Evolutionary conservation across 1,140 invertebrate species (phyloP).

Genomic region (Onthophagus taurus): DNA sequence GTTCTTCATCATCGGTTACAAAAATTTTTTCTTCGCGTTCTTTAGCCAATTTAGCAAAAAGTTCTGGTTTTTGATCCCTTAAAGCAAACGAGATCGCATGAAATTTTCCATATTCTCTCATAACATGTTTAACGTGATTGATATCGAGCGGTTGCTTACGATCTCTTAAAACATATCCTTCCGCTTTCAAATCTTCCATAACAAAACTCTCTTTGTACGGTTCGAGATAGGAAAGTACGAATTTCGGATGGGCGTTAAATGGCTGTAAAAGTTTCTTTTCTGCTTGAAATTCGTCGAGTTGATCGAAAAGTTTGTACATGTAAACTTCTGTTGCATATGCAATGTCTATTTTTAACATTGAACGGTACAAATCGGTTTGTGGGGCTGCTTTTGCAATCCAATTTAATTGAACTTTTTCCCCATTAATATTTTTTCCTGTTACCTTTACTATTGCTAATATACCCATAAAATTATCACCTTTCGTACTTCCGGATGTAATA

Average conservation of each 20-base stretch:
- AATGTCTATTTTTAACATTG: conserved; percentile 9
- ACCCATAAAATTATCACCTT: too few relatives aligned
- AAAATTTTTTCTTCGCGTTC: not conserved
- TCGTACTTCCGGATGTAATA: too few relatives aligned
- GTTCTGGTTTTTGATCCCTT: conserved; percentile 34
- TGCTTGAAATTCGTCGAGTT: conserved; percentile 20
- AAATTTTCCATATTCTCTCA: conserved; percentile 43
- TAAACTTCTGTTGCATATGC: conserved; percentile 25
- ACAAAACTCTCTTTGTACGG: conserved; percentile 44
- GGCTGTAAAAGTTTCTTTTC: conserved; percentile 19
- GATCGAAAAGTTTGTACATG: conserved; percentile 26
- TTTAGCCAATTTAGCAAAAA: conserved; percentile 23
- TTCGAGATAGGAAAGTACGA: conserved; percentile 19
- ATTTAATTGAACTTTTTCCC: not conserved
- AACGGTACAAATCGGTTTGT: not conserved
- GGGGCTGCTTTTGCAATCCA: conserved; percentile 12
- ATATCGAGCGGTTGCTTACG: conserved; percentile 37
- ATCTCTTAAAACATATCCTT: conserved; percentile 40
- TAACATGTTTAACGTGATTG: conserved; percentile 37
- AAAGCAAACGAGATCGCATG: conserved; percentile 46
- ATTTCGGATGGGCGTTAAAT: conserved; percentile 21
- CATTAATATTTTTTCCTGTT: too few relatives aligned
- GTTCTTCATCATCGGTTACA: not conserved
- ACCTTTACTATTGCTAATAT: too few relatives aligned
- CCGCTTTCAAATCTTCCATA: conserved; percentile 43